Base-by-base conservation (phyloP, 2,888 invertebrate genomes). In the Agonopterix arenella region DNA sequence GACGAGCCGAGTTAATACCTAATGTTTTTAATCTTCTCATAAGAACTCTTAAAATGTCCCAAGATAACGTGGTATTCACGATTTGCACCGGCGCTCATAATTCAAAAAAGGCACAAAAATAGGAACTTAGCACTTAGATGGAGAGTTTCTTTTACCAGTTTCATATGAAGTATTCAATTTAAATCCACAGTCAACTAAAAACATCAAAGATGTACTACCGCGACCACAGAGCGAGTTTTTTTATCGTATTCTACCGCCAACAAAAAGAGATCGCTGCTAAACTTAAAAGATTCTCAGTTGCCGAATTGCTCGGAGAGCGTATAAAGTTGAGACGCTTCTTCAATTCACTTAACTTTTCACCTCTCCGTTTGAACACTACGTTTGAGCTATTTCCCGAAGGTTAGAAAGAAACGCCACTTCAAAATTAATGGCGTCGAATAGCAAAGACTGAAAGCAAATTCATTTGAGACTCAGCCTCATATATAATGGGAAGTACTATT, bases 391-490 rank as follows among this genome's bases (percentile, higher is more conserved):
- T 40, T 40, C 40, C 40, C 28, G 28, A 28, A 28, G 28, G 28
- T 9, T 40, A 40, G 40, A 40, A 40, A 45, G 45, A 10, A 28
- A 36, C 36, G 8, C n/a, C 36, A 36, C 8, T 36, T 13, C 37
- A 28, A 44, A 46, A 50, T 50, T 50, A 47, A 50, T 47, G 11
- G 42, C 16, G 13, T 9, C 13, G 66, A 66, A 63, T 8, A 43
- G 8, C 11, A 66, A 63, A 67, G 61, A 5, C 61, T 59, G 58
- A 57, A 49, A 62, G 57, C 51, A 56, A 58, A 64, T 68, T 71
- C 60, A 70, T 68, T 70, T 46, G 53, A 47, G 51, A 54, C 51
- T 52, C 53, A 55, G 47, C 13, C 52, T 49, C 59, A 58, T 57
- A 56, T 49, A 58, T 51, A 57, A 58, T 48, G 47, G 52, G 50